Evolutionary conservation across 2,797 vertebrate species (phyloP), one percentile per base, ranked within the genome.

Genomic region (Percopsis omiscomaycus): DNA sequence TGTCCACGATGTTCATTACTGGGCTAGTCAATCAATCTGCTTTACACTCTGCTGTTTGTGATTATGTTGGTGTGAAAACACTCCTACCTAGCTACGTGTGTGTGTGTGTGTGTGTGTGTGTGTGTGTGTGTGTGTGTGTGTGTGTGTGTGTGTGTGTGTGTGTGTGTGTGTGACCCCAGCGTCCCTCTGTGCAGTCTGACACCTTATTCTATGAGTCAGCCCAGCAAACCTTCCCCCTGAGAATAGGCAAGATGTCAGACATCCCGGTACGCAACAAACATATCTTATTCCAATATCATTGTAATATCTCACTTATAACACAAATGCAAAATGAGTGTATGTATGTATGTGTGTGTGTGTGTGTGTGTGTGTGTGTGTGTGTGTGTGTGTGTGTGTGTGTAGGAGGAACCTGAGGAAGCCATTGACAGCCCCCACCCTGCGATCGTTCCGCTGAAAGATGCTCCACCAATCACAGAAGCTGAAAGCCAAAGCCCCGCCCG

Each of bases 361-460:
- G 28, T 44, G 54, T 62, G 27, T 68, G 55, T 59, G 50, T 49
- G 15, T 54, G 29, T 44, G 44, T 51, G 45, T 28, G 28, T 44
- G 54, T 28, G 29, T 49, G 45, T 56, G 32, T 46, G 27, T 58
- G 9, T 56, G 14, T 49, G 28, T 27, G 13, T 15, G 27, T 28
- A 86, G 83, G 85, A 93, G 62, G 92, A 94, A 65, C 80, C 86
- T 54, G 92, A 94, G 62, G 91, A 92, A 12, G 59, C 87, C 73
- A 89, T 82, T 80, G 92, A 94, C 70, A 84, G 71, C 64, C 66
- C 74, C 55, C 89, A 93, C 47, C 92, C 93, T 0, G 70, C 89
- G 64, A 93, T 94, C 1, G 71, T 93, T 64, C 92, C 93, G 45
- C 79, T 94, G 51, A 89, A 87, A 54, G 92, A 94, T 29, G 84